Base-by-base conservation (phyloP, 37 sponge, comb jelly and placozoan species). In the Axinella damicornis region DNA sequence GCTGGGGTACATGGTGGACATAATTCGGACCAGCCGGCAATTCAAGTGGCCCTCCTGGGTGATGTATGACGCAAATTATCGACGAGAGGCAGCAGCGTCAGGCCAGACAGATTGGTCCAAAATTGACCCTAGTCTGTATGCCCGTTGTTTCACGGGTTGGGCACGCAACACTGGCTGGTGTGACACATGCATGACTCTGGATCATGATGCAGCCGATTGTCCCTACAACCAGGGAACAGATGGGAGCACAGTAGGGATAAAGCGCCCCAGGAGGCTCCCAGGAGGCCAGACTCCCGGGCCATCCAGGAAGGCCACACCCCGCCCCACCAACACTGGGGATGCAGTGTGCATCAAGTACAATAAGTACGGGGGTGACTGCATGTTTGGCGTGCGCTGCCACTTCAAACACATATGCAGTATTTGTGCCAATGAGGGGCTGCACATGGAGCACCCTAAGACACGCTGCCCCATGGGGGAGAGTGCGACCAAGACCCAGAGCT, bases 11-110 rank as follows among this genome's bases (percentile, higher is more conserved):
- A 61, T 61, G 62, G 27, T 22, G 12, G 62, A 61, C 62, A 61
- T 61, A 5, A 61, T 61, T 11, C 5, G 62, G 12, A 11, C 25
- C 5, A 61, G 62, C 62, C n/a, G 62, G 5, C 62, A 61, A 11
- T 61, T 61, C 25, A 61, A 61, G 62, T 61, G 62, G 62, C 62
- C 62, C 4, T 22, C 62, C 25, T 61, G 62, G 62, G 27, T 61
- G 25, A 61, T 61, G 25, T 61, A 61, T 61, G 62, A 61, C 12
- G 27, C 62, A 5, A 61, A 61, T 14, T 61, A 61, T 61, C n/a
- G 62, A 14, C 5, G 62, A 61, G 25, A 61, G 5, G 27, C 25
- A 25, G 62, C 62, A 61, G 62, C n/a, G 14, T 14, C 62, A 14
- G 62, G 62, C 5, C 25, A 25, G 12, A 61, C n/a, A 4, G 62